Conservation (phyloP, 2,888 invertebrate genomes). For the Caenorhabditis angaria region DNA sequence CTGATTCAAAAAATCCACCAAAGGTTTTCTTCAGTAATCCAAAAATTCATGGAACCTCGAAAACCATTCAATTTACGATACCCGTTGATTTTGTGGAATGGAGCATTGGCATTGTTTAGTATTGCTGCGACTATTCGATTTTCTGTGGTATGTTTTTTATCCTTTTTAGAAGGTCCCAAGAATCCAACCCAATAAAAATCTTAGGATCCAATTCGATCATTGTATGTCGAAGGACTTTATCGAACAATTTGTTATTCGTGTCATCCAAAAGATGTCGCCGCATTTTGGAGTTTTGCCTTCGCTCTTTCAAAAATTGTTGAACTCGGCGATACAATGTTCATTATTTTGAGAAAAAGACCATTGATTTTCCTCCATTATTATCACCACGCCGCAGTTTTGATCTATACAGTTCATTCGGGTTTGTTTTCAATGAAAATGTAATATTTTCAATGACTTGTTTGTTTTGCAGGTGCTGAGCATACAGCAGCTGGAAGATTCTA, state of each 20-base stretch:
- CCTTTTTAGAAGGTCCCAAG: too few species aligned
- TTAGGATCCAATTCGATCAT: constrained; percentile 64
- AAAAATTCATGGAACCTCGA: constrained; percentile 73
- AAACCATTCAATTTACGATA: constrained; percentile 73
- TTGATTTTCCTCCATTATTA: constrained; percentile 72
- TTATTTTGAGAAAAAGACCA: constrained; percentile 67
- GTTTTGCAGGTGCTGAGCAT: constrained; percentile 72
- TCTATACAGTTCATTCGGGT: constrained; percentile 72
- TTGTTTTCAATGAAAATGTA: too few species aligned
- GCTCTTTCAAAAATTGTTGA: constrained; percentile 70
- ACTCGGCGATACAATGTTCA: constrained; percentile 71
- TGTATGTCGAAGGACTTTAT: constrained; percentile 53
- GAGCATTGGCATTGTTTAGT: constrained; percentile 74
- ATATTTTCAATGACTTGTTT: too few species aligned
- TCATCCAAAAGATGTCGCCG: constrained; percentile 60
- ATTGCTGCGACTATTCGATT: constrained; percentile 74
- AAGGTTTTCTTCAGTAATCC: constrained; percentile 47
- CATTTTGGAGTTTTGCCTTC: constrained; percentile 66
- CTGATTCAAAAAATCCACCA: neutral
- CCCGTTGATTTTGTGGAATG: constrained; percentile 74
- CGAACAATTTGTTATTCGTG: constrained; percentile 66
- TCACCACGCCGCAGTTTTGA: constrained; percentile 72
- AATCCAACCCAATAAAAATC: constrained; percentile 9
- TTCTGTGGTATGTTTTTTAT: constrained; percentile 49
- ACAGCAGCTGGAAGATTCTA: constrained; percentile 70